These are phyloP conservation scores for Catotricha subobsoleta DNA, from an alignment of 2,888 invertebrate genomes.

Conservation along the genomic window DNA sequence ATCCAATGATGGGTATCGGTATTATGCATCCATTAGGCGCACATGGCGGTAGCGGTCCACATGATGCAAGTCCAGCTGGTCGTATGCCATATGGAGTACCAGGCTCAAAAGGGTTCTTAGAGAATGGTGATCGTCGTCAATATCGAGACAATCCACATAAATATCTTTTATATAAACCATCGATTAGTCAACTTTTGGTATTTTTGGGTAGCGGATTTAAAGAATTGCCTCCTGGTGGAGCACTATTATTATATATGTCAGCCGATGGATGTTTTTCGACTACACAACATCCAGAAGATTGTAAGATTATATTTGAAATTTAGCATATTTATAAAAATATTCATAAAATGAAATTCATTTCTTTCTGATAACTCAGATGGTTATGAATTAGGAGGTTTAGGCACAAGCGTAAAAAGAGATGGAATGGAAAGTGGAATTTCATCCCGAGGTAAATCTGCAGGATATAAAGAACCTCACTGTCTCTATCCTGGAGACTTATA, in stretches of 20 bases:
- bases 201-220: constrained; percentile 85
- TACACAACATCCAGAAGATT: constrained; percentile 73
- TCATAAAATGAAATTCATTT: constrained; percentile 3
- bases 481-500: constrained; percentile 87
- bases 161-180: constrained; percentile 88
- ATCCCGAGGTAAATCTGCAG: constrained; percentile 26
- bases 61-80: constrained; percentile 31
- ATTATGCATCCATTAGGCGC: neutral
- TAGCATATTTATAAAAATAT: constrained; percentile 3
- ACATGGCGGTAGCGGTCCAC: constrained; percentile 18
- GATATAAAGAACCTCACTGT: constrained; percentile 50
- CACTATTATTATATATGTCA: constrained; percentile 78
- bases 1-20: constrained; percentile 40
- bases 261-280: constrained; percentile 77
- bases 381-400: constrained; percentile 80
- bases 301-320: constrained; percentile 39
- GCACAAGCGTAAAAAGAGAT: constrained; percentile 74
- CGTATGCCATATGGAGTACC: constrained; percentile 34
- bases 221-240: constrained; percentile 81
- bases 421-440: constrained; percentile 29
- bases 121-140: constrained; percentile 50
- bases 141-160: constrained; percentile 89
- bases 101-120: constrained; percentile 37
- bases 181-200: constrained; percentile 80
- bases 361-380: constrained; percentile 40